These are phyloP conservation scores for Ametastegia equiseti DNA, from an alignment of 2,888 invertebrate species.

Conservation along the genomic window DNA sequence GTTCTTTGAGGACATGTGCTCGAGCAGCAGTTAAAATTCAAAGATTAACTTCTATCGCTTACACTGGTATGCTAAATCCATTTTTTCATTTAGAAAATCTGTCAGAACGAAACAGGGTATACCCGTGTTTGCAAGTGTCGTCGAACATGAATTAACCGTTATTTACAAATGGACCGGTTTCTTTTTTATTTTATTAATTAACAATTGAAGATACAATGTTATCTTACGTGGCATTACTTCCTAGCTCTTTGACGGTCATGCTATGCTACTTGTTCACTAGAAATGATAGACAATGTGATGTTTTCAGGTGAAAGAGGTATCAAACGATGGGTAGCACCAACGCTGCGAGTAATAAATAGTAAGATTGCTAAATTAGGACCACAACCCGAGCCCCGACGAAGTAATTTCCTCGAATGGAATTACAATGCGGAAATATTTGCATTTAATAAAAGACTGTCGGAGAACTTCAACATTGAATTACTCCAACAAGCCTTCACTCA, in stretches of 20 bases:
- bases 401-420: constrained; percentile 90
- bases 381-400: constrained; percentile 77
- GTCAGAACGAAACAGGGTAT: neutral
- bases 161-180: neutral
- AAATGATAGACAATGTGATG: neutral
- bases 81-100: constrained; percentile 14
- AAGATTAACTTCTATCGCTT: constrained; percentile 55
- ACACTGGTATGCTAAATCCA: constrained; percentile 57
- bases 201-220: too few species aligned
- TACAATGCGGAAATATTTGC: constrained; percentile 91
- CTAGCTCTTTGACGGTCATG: neutral
- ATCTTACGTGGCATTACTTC: neutral
- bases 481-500: constrained; percentile 89
- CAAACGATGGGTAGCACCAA: constrained; percentile 85
- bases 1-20: constrained; percentile 58
- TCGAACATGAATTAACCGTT: neutral
- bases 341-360: constrained; percentile 80
- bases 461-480: constrained; percentile 85
- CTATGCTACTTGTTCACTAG: neutral
- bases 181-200: neutral
- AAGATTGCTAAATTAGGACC: constrained; percentile 78
- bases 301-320: constrained; percentile 72
- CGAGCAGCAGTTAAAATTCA: constrained; percentile 53
- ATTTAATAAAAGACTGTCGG: constrained; percentile 90
- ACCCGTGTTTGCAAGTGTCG: neutral